Evolutionary conservation across 2,797 vertebrate species (phyloP), one percentile per base, ranked within the genome.

Genomic region (Macropodus opercularis): DNA sequence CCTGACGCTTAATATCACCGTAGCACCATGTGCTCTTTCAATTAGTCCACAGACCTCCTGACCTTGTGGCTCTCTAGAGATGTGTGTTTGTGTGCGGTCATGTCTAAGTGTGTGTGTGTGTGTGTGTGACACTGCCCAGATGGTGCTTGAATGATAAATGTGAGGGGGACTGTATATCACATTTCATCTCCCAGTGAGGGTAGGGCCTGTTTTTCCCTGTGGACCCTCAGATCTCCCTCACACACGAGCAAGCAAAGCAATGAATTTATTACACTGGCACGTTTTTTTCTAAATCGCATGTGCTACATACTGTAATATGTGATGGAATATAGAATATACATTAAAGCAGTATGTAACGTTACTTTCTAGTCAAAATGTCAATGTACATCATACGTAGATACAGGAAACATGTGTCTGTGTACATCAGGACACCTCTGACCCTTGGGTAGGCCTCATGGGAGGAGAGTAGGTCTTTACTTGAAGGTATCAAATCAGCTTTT

Each of bases 21-120:
- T 52, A 62, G 78, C 67, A 72, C 85, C 85, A 85, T 81, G 84
- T 89, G 89, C 55, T 80, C 75, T 86, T 80, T 87, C 85, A 80
- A 86, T 91, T 85, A 85, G 75, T 69, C 50, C 36, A 1, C 54
- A 70, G 84, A 80, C 83, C 82, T 60, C 49, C 63, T 75, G 87
- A 86, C 85, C 85, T 67, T 15, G 27, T 23, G n/a, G 5, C 74
- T 80, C 87, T 84, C 85, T 38, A 41, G 82, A 84, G 83, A 72
- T 54, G 64, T 65, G 63, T 34, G 58, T 39, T 53, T 72, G 65
- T 41, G 65, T 27, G 21, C 42, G 3, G 27, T 68, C 39, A 18
- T 42, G 2, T 68, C 39, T 27, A 19, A 49, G 36, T 3, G 2
- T 46, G 50, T 55, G 72, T 69, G 61, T 51, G 32, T 56, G 29